Base-by-base conservation (phyloP, 2,888 invertebrate genomes). In the Clusia tigrina region DNA sequence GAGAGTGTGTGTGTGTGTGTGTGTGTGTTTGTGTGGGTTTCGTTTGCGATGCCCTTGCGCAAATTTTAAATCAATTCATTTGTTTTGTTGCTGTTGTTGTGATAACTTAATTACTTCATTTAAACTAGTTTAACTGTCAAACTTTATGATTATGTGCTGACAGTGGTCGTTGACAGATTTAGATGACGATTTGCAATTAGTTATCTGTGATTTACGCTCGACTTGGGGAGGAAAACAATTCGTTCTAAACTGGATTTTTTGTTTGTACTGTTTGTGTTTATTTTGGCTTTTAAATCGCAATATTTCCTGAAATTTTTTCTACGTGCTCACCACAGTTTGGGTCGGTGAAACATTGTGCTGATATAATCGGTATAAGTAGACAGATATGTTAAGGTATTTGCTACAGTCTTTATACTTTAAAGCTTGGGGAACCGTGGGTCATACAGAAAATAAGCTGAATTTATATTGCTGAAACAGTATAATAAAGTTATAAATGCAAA, bases 41-140 rank as follows among this genome's bases (percentile, higher is more conserved):
- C 20, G 54, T 62, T 62, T 62, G 26, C 66, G 74, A 68, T 78
- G 74, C 71, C 71, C 72, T 74, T 73, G 69, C 67, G 67, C 56
- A 69, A 68, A 75, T 74, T 58, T 58, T 56, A 58, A 58, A 76
- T 73, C 74, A 76, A 77, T 73, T 73, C 68, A 70, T 77, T 67
- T 72, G 67, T 56, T 60, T 64, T 48, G 56, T 42, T 62, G 64
- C 22, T 54, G 56, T 64, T 64, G 60, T 46, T 66, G 46, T 17
- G 76, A 60, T 67, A 63, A 62, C 61, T 68, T 79, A 77, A 77
- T 79, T 79, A 76, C 77, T 77, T 76, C 71, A 79, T 79, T 78
- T 72, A 69, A 68, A 73, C 69, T 69, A 67, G 71, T 68, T 70
- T 65, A 70, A 67, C 69, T 70, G 69, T 60, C 65, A 70, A 72